Conservation (phyloP, 2,113 vertebrate species). For the Burhinus bistriatus region DNA sequence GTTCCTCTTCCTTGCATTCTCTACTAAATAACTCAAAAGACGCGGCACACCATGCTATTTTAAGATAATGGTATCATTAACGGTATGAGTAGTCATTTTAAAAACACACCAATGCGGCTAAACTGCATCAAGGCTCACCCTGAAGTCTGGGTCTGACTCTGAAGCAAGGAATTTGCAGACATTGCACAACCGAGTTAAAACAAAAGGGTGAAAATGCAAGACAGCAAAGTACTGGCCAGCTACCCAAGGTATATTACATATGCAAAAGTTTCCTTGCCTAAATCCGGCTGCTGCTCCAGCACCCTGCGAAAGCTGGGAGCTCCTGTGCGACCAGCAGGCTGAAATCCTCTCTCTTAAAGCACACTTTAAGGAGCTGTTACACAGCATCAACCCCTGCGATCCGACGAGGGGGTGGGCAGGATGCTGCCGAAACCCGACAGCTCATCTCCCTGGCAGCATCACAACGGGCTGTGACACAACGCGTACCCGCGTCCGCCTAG, state of each 20-base stretch:
- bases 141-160: background rate
- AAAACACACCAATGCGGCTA: background rate
- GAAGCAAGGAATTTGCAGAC: background rate
- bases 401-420: background rate
- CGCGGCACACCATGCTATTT: background rate
- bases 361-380: background rate
- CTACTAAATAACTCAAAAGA: background rate
- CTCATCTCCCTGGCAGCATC: background rate
- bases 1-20: background rate
- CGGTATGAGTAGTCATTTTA: background rate
- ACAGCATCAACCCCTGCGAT: background rate
- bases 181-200: background rate
- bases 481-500: rapidly evolving
- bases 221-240: background rate
- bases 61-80: background rate
- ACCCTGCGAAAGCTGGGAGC: background rate
- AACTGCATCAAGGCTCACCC: background rate
- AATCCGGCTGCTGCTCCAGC: background rate
- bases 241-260: background rate
- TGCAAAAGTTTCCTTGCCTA: background rate
- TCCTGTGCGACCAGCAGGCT: background rate
- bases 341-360: background rate
- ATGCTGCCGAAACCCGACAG: background rate
- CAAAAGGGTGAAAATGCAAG: background rate
- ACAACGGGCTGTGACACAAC: background rate